A percentile compares a stretch with the other conserved stretches of the same genome.
Evolutionary conservation across 2,113 vertebrate genomes (phyloP).

Genomic region (Pantherophis guttatus): DNA sequence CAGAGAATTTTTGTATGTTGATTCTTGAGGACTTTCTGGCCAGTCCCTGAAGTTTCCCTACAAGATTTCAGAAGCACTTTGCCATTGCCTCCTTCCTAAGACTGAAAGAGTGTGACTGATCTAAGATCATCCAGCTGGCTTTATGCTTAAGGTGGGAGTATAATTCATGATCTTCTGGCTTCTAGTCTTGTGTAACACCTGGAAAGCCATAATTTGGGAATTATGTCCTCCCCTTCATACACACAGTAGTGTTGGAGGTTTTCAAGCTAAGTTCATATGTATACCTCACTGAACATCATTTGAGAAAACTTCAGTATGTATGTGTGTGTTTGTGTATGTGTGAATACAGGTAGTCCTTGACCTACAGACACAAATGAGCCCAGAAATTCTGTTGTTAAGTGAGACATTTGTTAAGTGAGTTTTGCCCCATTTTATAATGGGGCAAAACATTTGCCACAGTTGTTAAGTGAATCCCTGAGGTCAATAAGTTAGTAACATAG

Average conservation of each 20-base stretch:
- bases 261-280: not conserved
- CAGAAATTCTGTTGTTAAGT: too few relatives aligned
- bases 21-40: not conserved
- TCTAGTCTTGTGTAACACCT: not conserved
- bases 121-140: not conserved
- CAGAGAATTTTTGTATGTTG: not conserved
- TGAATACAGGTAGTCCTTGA: too few relatives aligned
- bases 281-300: not conserved
- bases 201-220: not conserved
- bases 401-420: too few relatives aligned
- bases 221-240: not conserved
- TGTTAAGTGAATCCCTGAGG: too few relatives aligned
- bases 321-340: too few relatives aligned
- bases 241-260: not conserved
- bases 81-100: not conserved
- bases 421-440: too few relatives aligned
- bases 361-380: too few relatives aligned
- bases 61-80: not conserved
- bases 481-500: too few relatives aligned
- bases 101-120: not conserved
- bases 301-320: not conserved
- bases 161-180: not conserved
- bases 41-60: not conserved
- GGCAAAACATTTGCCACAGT: too few relatives aligned
- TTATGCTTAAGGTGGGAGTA: not conserved